These are phyloP conservation scores for Megathymus violae DNA, from an alignment of 1,140 invertebrate genomes.

Conservation along the genomic window DNA sequence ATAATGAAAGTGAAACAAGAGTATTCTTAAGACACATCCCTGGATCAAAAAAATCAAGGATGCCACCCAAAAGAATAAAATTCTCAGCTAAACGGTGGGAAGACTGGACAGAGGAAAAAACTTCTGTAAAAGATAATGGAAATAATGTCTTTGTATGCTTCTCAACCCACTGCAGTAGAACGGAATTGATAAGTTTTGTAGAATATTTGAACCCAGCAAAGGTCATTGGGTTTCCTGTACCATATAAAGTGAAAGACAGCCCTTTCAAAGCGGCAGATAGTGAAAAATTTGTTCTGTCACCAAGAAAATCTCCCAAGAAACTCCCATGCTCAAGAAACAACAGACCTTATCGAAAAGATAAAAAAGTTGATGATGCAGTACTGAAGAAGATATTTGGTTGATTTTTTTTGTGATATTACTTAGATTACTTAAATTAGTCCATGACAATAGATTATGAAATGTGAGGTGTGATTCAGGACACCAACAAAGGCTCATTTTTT, in stretches of 20 bases:
- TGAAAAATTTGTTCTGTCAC: background rate
- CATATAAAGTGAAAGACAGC: background rate
- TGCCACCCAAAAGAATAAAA: slow-evolving; percentile 54
- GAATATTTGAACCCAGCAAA: slow-evolving; percentile 53
- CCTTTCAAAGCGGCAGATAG: background rate
- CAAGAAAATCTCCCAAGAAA: background rate
- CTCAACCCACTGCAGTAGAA: slow-evolving; percentile 86
- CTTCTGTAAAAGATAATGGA: slow-evolving; percentile 55
- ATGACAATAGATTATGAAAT: too few species aligned
- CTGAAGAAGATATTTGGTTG: slow-evolving; percentile 5
- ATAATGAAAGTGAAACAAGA: slow-evolving; percentile 37
- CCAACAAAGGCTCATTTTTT: too few species aligned
- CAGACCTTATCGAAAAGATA: background rate
- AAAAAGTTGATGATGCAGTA: background rate
- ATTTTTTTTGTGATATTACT: background rate
- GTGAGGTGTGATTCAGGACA: too few species aligned
- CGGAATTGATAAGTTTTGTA: slow-evolving; percentile 55
- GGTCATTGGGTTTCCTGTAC: slow-evolving; percentile 53
- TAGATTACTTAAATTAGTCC: too few species aligned
- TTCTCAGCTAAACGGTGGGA: slow-evolving; percentile 84
- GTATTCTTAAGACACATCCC: slow-evolving; percentile 46
- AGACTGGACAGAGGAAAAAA: slow-evolving; percentile 52
- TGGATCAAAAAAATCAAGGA: slow-evolving; percentile 25
- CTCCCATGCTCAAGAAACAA: background rate
- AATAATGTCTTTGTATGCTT: slow-evolving; percentile 84